phyloP scores from a whole-genome alignment of 2,113 vertebrate genomes.

The Sander vitreus region DNA sequence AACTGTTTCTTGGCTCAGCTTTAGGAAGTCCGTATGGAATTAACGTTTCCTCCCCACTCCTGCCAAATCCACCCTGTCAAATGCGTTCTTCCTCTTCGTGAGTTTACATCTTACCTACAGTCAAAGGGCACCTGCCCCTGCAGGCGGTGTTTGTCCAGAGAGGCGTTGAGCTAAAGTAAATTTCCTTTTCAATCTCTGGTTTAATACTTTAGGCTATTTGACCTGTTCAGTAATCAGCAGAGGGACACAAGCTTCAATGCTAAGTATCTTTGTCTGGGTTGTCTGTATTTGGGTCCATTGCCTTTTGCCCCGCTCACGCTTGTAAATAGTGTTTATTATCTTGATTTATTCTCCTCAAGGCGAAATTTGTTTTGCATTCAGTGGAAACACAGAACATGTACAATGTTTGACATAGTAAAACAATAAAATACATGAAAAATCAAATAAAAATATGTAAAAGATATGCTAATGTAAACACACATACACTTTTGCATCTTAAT shows the following conservation, averaged over 20 bases:
- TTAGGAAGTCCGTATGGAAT: not conserved
- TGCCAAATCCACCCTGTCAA: slow-evolving; percentile 19
- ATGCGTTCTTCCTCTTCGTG: slow-evolving; percentile 37
- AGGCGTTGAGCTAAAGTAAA: slow-evolving; percentile 21
- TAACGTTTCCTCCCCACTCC: slow-evolving; percentile 13
- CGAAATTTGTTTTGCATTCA: too few species aligned
- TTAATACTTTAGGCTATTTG: not conserved
- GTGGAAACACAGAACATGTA: too few species aligned
- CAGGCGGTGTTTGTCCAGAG: slow-evolving; percentile 28
- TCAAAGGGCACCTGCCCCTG: slow-evolving; percentile 26
- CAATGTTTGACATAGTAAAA: too few species aligned
- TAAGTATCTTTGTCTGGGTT: not conserved
- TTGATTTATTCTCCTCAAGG: too few species aligned
- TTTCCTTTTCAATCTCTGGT: slow-evolving; percentile 37
- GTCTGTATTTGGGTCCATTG: not conserved
- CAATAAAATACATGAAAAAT: too few species aligned
- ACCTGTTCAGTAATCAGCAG: slow-evolving; percentile 3
- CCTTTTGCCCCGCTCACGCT: too few species aligned
- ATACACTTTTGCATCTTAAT: too few species aligned
- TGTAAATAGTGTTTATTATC: too few species aligned
- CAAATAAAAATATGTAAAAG: too few species aligned
- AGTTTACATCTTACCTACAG: slow-evolving; percentile 26
- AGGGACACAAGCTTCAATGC: not conserved
- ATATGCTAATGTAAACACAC: too few species aligned
- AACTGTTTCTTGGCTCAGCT: slow-evolving; percentile 42